Evolutionary conservation across 2,888 invertebrate species (phyloP).

Genomic region (Scaptomyza reducta): DNA sequence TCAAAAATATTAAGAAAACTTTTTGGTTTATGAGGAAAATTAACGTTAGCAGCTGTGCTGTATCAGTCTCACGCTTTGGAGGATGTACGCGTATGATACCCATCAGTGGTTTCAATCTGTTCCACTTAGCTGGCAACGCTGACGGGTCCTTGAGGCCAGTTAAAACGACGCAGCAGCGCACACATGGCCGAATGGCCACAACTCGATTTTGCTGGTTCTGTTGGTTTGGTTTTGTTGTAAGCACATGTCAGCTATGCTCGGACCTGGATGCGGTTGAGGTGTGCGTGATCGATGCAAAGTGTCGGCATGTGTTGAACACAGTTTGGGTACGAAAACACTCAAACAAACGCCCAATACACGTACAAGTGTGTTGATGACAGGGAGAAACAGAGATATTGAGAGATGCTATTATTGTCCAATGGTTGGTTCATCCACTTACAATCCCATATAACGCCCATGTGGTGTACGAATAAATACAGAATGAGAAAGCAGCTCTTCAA

Average conservation of each 20-base stretch:
- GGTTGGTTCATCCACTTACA: constrained; percentile 23
- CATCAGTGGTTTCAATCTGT: constrained; percentile 30
- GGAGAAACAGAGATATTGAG: constrained; percentile 6
- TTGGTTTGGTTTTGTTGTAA: not conserved
- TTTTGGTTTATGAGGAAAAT: constrained; percentile 1
- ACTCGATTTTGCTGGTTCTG: constrained; percentile 9
- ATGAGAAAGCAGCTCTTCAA: constrained; percentile 55
- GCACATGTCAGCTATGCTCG: not conserved
- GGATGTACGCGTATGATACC: constrained; percentile 11
- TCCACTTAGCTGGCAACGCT: constrained; percentile 27
- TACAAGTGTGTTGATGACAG: constrained; percentile 7
- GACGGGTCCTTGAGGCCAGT: constrained; percentile 32
- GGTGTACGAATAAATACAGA: constrained; percentile 20
- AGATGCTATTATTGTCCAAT: constrained; percentile 21
- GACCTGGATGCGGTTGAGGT: constrained; percentile 32
- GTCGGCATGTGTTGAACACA: constrained; percentile 57
- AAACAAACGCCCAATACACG: constrained; percentile 8
- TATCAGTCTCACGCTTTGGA: not conserved
- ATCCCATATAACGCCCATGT: constrained; percentile 20
- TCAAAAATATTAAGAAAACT: constrained; percentile 17
- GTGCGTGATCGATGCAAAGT: constrained; percentile 40
- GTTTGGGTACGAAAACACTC: constrained; percentile 24
- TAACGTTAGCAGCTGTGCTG: constrained; percentile 21
- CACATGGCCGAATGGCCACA: constrained; percentile 17
- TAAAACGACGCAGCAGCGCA: constrained; percentile 10